These are phyloP conservation scores for Globicephala melas DNA, from an alignment of 2,113 vertebrate species.

Conservation along the genomic window DNA sequence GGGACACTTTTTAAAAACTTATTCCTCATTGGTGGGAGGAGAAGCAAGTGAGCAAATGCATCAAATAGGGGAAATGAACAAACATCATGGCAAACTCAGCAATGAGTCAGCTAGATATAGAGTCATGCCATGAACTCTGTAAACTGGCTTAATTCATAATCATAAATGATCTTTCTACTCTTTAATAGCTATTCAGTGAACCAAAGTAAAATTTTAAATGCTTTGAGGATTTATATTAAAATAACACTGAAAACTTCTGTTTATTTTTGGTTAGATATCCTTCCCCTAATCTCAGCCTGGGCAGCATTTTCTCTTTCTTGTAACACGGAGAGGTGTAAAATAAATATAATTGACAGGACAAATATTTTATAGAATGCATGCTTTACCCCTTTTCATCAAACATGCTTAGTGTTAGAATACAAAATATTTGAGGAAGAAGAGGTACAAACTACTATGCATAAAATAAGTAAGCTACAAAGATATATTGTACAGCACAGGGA, in stretches of 20 bases:
- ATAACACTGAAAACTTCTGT: not conserved
- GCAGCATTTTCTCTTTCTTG: not conserved
- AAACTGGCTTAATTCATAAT: not conserved
- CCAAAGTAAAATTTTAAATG: not conserved
- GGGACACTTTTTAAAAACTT: not conserved
- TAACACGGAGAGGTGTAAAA: not conserved
- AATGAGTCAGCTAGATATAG: not conserved
- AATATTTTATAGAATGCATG: not conserved
- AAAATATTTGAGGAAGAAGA: not conserved
- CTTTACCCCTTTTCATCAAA: not conserved
- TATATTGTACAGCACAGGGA: not conserved
- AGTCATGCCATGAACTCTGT: too few species aligned
- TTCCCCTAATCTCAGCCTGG: not conserved
- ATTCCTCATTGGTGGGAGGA: not conserved
- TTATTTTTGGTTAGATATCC: not conserved
- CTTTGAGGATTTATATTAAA: not conserved
- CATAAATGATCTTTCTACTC: not conserved
- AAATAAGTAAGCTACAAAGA: not conserved
- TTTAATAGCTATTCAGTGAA: not conserved
- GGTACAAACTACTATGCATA: not conserved
- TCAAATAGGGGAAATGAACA: not conserved
- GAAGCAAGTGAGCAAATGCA: not conserved
- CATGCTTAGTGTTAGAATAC: not conserved
- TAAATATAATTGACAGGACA: not conserved
- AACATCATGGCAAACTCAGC: not conserved